phyloP scores from a whole-genome alignment of 2,113 vertebrate species.

The Trinectes maculatus region DNA sequence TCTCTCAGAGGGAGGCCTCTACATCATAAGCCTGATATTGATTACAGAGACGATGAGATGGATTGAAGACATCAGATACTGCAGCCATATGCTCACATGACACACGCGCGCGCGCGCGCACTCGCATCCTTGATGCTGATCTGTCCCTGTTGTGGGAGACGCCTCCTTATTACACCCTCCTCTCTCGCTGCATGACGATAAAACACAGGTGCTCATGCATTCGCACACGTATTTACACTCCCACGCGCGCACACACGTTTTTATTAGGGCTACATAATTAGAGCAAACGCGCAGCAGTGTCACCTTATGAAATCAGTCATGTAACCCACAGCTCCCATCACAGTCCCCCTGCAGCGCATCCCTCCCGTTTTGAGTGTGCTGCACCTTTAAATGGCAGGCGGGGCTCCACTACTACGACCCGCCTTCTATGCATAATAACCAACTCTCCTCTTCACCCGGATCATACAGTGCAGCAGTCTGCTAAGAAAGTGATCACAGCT shows the following conservation, averaged over 20 bases:
- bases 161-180: neutral
- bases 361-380: slow-evolving; percentile 30
- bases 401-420: slow-evolving; percentile 66
- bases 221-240: neutral
- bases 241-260: neutral
- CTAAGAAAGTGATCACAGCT: slow-evolving; percentile 62
- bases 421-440: slow-evolving; percentile 74
- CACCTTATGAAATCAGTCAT: slow-evolving; percentile 45
- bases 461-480: slow-evolving; percentile 72
- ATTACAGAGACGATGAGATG: slow-evolving; percentile 58
- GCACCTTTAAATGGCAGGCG: slow-evolving; percentile 80
- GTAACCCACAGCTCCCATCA: slow-evolving; percentile 13
- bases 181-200: neutral
- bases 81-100: slow-evolving; percentile 57
- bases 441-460: slow-evolving; percentile 40
- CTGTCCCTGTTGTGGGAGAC: neutral
- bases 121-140: neutral
- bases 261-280: neutral
- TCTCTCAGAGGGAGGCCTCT: slow-evolving; percentile 18
- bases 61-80: slow-evolving; percentile 54
- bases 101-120: slow-evolving; percentile 4
- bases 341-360: neutral
- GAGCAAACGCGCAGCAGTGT: slow-evolving; percentile 5
- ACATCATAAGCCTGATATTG: slow-evolving; percentile 65
- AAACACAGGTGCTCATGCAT: neutral